These are phyloP conservation scores for Laspeyria flexula DNA, from an alignment of 2,888 invertebrate genomes.

Conservation along the genomic window DNA sequence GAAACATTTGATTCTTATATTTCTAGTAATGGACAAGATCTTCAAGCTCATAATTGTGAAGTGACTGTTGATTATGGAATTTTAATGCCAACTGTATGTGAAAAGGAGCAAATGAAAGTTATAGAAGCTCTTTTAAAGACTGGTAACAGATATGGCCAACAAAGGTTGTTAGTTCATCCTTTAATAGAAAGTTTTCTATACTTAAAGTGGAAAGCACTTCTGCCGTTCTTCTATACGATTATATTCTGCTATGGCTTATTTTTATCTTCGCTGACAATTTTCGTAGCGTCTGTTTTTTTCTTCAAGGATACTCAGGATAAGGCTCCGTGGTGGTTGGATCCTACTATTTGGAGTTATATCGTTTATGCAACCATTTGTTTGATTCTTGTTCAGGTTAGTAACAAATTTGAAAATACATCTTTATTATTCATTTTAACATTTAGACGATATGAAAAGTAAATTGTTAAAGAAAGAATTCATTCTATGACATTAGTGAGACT, in stretches of 20 bases:
- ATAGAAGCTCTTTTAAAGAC: constrained; percentile 83
- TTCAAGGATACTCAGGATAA: constrained; percentile 67
- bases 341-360: constrained; percentile 68
- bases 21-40: constrained; percentile 70
- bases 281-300: constrained; percentile 79
- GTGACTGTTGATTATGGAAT: constrained; percentile 82
- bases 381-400: constrained; percentile 74
- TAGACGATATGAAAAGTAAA: too few species aligned
- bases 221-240: constrained; percentile 83
- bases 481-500: too few species aligned
- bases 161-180: constrained; percentile 83
- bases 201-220: constrained; percentile 84
- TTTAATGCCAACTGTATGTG: constrained; percentile 72
- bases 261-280: constrained; percentile 78
- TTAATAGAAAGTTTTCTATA: constrained; percentile 85
- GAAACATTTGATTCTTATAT: constrained; percentile 83
- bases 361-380: constrained; percentile 68
- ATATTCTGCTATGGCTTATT: constrained; percentile 80
- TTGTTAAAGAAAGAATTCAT: too few species aligned
- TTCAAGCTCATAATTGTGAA: constrained; percentile 67
- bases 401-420: background rate
- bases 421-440: background rate
- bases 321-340: constrained; percentile 60
- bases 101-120: constrained; percentile 84
- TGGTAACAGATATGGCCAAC: constrained; percentile 79